Conservation (phyloP, 2,888 invertebrate species). For the Dioctria linearis region DNA sequence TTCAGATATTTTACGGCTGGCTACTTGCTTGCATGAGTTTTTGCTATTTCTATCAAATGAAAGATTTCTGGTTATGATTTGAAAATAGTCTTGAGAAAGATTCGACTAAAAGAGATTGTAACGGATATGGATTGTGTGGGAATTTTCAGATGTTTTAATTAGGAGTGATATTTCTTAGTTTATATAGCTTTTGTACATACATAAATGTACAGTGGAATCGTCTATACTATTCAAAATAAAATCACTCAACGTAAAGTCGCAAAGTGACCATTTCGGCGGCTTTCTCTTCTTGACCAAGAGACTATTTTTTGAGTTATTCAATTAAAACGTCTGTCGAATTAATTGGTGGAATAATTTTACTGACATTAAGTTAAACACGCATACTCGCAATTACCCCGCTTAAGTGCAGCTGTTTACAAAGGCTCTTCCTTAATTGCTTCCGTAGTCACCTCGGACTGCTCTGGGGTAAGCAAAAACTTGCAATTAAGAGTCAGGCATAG, state of each 20-base stretch:
- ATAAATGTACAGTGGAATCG: too few relatives aligned
- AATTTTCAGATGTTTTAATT: too few relatives aligned
- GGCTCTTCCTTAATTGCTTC: conserved; percentile 25
- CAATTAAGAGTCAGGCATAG: conserved; percentile 40
- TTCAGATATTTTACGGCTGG: background rate
- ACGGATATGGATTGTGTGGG: too few relatives aligned
- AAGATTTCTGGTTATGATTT: background rate
- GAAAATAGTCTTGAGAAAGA: too few relatives aligned
- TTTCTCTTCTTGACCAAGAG: background rate
- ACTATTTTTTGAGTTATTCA: background rate
- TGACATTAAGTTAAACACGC: conserved; percentile 14
- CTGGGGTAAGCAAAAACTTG: conserved; percentile 1
- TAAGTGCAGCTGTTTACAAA: conserved; percentile 46
- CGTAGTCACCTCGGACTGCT: conserved; percentile 29
- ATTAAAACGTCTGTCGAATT: conserved; percentile 33
- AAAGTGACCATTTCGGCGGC: too few relatives aligned
- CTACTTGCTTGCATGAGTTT: background rate
- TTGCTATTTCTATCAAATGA: background rate
- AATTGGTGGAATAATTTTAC: conserved; percentile 36
- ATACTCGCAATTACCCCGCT: conserved; percentile 16
- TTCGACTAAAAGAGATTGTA: too few relatives aligned
- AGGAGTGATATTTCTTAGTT: too few relatives aligned
- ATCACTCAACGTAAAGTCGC: too few relatives aligned
- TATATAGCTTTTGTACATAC: too few relatives aligned
- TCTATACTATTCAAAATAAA: too few relatives aligned